Evolutionary conservation across 2,888 invertebrate genomes (phyloP), one percentile per base, ranked within the genome.

Genomic region (Chouioia cunea): DNA sequence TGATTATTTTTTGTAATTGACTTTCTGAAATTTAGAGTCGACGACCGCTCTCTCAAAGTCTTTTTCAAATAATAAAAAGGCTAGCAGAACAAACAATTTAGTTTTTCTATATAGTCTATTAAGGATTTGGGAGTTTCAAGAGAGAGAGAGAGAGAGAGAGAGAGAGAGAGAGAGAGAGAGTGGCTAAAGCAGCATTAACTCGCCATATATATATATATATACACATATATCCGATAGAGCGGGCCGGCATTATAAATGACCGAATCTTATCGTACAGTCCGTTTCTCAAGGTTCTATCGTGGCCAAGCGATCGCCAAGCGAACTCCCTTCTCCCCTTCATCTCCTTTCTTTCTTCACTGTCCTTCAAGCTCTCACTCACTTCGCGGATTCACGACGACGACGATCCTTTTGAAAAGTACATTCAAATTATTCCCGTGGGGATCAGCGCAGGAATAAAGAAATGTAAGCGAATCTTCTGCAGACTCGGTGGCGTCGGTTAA

Each of bases 191-290:
- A 63, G 53, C 27, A 44, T 18, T 16, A 36, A 36, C 10, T 36
- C 36, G 36, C 36, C 36, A 6, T n/a, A n/a, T n/a, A n/a, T n/a
- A n/a, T n/a, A n/a, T n/a, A n/a, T n/a, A n/a, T n/a, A n/a, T n/a
- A n/a, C n/a, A n/a, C 27, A 6, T 10, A 10, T 36, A 36, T 36
- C 36, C 12, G 36, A 36, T 36, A 36, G 10, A 36, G 10, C 36
- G 36, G 56, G 59, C 54, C 73, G 56, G 79, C 80, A 81, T 83
- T 83, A 83, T 83, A 83, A 83, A 82, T 83, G 82, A 82, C 81
- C 79, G 79, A 81, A 79, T 79, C 80, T 83, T 82, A 83, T 83
- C 83, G 81, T 73, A 74, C 68, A 76, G 76, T 76, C 75, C 78
- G 76, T 77, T 79, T 79, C 77, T 77, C 79, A 77, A 80, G 79